Base-by-base conservation (phyloP, 2,113 vertebrate species). In the Scophthalmus maximus region DNA sequence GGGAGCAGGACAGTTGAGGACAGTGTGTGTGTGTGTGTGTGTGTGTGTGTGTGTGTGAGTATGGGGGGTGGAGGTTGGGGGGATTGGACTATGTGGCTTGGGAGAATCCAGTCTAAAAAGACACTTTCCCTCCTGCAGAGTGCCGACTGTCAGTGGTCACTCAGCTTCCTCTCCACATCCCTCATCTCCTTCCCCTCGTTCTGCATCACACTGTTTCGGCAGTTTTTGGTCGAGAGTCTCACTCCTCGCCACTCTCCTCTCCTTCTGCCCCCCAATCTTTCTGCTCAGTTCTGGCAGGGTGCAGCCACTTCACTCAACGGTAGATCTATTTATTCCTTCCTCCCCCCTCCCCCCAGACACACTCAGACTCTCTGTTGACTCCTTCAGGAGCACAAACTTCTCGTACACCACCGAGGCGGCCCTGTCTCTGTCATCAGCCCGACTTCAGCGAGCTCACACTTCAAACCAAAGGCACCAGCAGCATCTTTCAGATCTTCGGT, bases 281-380 rank as follows among this genome's bases (percentile, higher is more conserved):
- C 51, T 76, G 65, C 69, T 73, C 53, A 42, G 27, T 10, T 83
- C 73, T 22, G 30, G 72, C 61, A 77, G 81, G 47, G 69, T 84
- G 84, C 52, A 53, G 79, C 89, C 87, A 87, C 86, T 93, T 89
- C 85, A 88, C 88, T 86, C 73, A 82, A 80, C 74, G 47, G 71
- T 85, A 81, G 83, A 86, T 88, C 88, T 92, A 93, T 93, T 92
- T 93, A 92, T 92, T 91, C 83, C 86, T 82, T 23, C 66, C 62
- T 58, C 60, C 74, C 74, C 56, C 52, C 59, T 30, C 67, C 78
- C 68, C 80, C 49, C 57, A 84, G 81, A 79, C 75, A 73, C 71
- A 70, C 81, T 80, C 58, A 49, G 79, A 64, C 68, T 84, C 82
- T 68, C 10, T 66, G 81, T 68, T 72, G 75, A 86, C 87, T 87